Evolutionary conservation across 2,797 vertebrate genomes (phyloP).

Genomic region (Neostethus bicornis): DNA sequence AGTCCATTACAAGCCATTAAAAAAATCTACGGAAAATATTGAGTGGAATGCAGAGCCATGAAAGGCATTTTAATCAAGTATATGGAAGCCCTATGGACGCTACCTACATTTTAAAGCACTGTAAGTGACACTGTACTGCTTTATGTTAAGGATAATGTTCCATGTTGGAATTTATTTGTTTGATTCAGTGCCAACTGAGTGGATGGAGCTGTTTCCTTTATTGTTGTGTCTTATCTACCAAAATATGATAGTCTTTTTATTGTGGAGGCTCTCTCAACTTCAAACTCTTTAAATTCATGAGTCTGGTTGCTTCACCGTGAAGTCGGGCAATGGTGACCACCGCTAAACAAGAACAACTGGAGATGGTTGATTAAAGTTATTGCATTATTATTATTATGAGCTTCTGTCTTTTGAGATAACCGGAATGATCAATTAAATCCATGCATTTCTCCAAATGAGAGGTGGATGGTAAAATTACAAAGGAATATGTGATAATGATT

Average conservation of each 20-base stretch:
- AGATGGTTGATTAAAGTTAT: constrained; percentile 25
- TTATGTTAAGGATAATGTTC: constrained; percentile 3
- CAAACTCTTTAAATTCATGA: constrained; percentile 31
- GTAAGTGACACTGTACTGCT: constrained; percentile 1
- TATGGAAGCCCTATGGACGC: constrained; percentile 3
- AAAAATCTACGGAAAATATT: too few species aligned
- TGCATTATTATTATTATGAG: constrained; percentile 21
- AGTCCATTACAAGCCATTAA: too few species aligned
- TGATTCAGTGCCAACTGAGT: constrained; percentile 19
- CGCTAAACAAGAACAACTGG: constrained; percentile 10
- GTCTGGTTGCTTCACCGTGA: constrained; percentile 9
- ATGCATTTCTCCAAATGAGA: constrained; percentile 11
- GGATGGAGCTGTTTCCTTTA: neutral
- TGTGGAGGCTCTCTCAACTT: constrained; percentile 43
- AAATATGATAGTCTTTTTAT: constrained; percentile 18
- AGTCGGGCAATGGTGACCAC: constrained; percentile 26
- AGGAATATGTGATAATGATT: constrained; percentile 33
- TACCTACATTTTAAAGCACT: constrained; percentile 6
- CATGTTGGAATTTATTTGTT: neutral
- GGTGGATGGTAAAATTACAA: constrained; percentile 20
- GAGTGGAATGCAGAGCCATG: neutral
- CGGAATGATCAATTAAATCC: constrained; percentile 48
- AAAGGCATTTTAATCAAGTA: constrained; percentile 17
- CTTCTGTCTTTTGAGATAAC: constrained; percentile 45
- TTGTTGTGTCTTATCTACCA: constrained; percentile 4